Percentiles rank a stretch among this genome's conserved stretches.
Evolutionary conservation across 2,888 invertebrate species (phyloP).

Genomic region (Eulithis testata): DNA sequence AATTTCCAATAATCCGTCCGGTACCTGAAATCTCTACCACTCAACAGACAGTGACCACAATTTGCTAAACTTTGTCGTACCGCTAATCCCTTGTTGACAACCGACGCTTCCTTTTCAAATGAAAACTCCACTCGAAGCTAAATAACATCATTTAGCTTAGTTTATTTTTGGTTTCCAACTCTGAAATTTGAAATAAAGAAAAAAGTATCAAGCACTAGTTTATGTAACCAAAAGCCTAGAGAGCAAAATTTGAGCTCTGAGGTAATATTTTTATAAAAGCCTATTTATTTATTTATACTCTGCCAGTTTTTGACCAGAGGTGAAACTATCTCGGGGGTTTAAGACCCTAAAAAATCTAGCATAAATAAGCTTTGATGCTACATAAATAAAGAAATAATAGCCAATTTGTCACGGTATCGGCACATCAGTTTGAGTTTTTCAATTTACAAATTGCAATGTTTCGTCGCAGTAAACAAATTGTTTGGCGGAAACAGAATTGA

Average conservation of each 20-base stretch:
- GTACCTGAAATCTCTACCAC: conserved; percentile 5
- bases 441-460: conserved; percentile 29
- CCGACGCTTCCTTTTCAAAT: conserved; percentile 38
- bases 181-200: conserved; percentile 9
- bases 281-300: no score
- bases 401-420: conserved; percentile 17
- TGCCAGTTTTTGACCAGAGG: no score
- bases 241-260: no score
- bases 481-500: conserved; percentile 21
- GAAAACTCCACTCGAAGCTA: conserved; percentile 31
- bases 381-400: not conserved
- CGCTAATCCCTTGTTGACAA: conserved; percentile 51
- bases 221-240: not conserved
- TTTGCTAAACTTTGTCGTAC: conserved; percentile 50
- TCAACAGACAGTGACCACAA: conserved; percentile 44
- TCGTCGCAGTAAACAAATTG: conserved; percentile 26
- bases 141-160: conserved; percentile 37
- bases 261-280: no score
- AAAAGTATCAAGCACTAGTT: not conserved
- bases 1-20: not conserved
- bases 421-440: conserved; percentile 27
- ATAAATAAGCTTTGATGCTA: not conserved
- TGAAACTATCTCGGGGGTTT: no score
- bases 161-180: conserved; percentile 30
- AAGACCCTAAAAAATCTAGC: not conserved